Base-by-base conservation (phyloP, 2,888 invertebrate genomes). In the Zaprionus obscuricornis region DNA sequence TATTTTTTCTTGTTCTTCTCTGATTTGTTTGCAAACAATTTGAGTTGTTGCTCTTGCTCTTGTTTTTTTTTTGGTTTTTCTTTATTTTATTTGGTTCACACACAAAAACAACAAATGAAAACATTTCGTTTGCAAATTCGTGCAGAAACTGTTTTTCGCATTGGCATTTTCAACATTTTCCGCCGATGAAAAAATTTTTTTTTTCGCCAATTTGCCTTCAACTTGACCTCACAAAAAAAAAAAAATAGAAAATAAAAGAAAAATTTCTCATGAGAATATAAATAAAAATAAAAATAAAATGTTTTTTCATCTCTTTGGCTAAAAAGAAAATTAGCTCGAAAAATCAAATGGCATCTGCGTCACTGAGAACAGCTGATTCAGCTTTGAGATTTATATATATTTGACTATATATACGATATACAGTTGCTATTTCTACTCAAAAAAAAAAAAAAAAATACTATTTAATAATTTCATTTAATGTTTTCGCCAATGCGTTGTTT, bases 211-310 rank as follows among this genome's bases (percentile, higher is more conserved):
- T 47, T n/a, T 45, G 63, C 77, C 84, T 85, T 88, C 82, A 85
- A 88, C 86, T 86, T 86, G 88, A 82, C 81, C 85, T 73, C 79
- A 71, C 63, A 68, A 68, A 83, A 74, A 84, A 68, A 72, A 73
- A 49, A 20, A 22, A 31, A 24, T 37, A n/a, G 37, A 18, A 46
- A 26, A 27, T 13, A 26, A 16, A 22, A 11, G 5, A 31, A 34
- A 37, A 17, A 11, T 11, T 11, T 31, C 31, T 31, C 20, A 18
- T n/a, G n/a, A n/a, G n/a, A n/a, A n/a, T n/a, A n/a, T n/a, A n/a
- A n/a, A n/a, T n/a, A n/a, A n/a, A n/a, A n/a, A n/a, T n/a, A n/a
- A n/a, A n/a, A n/a, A n/a, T n/a, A n/a, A n/a, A n/a, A n/a, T n/a
- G n/a, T n/a, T n/a, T n/a, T n/a, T n/a, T n/a, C n/a, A n/a, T n/a